A percentile compares a stretch with the other conserved stretches of the same genome.
Evolutionary conservation across 2,797 vertebrate species (phyloP).

Genomic region (Philypnodon macrostomus): DNA sequence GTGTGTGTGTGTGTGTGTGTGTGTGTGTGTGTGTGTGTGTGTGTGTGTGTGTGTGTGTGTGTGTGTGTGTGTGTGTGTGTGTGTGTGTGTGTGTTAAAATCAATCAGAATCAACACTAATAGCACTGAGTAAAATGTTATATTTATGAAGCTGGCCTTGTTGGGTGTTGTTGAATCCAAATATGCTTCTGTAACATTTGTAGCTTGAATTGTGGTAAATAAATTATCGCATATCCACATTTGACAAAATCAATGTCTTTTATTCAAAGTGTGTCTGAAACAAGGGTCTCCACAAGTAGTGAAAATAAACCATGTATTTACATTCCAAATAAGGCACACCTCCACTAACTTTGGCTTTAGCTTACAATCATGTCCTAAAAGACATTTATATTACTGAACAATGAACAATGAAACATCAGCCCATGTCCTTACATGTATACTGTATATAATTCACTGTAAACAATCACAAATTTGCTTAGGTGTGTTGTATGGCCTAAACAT

Average conservation of each 20-base stretch:
- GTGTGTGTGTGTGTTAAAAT: too few relatives aligned
- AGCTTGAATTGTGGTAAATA: conserved; percentile 1
- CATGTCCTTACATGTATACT: conserved; percentile 3
- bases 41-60: too few relatives aligned
- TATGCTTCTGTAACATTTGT: too few relatives aligned
- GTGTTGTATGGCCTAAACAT: conserved; percentile 18
- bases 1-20: too few relatives aligned
- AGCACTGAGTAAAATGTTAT: too few relatives aligned
- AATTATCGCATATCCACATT: too few relatives aligned
- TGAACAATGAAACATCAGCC: conserved; percentile 19
- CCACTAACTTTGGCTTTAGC: conserved; percentile 18
- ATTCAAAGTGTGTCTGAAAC: too few relatives aligned
- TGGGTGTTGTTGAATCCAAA: too few relatives aligned
- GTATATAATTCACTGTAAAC: conserved; percentile 17
- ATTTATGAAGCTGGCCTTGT: too few relatives aligned
- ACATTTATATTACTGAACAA: conserved; percentile 11
- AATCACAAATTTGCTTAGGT: conserved; percentile 22
- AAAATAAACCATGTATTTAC: conserved; percentile 16
- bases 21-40: too few relatives aligned
- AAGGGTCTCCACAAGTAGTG: too few relatives aligned
- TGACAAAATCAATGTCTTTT: conserved; percentile 29
- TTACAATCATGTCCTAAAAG: conserved; percentile 27
- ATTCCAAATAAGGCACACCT: conserved; percentile 22
- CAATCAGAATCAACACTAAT: conserved; percentile 74
- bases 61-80: too few relatives aligned